Evolutionary conservation across 2,113 vertebrate species (phyloP).

Genomic region (Bothrops jararaca): DNA sequence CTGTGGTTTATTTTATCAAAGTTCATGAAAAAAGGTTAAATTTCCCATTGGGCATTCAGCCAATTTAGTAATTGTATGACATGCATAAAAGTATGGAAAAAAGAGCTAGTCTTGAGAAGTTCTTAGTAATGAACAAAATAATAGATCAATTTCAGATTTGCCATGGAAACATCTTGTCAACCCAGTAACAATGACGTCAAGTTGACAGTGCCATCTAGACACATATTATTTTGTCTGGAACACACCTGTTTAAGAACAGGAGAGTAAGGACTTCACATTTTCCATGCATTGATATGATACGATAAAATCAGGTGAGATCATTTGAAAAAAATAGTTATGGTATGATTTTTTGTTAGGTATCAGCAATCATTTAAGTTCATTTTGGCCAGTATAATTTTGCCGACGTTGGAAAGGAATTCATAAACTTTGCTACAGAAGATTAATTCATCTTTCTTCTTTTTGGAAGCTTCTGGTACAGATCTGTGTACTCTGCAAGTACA

Average conservation of each 20-base stretch:
- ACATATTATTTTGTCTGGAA: constrained; percentile 32
- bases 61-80: constrained; percentile 53
- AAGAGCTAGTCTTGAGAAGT: constrained; percentile 49
- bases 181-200: constrained; percentile 66
- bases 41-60: constrained; percentile 5
- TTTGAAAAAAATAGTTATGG: constrained; percentile 6
- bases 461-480: not conserved
- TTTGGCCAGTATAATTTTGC: not conserved
- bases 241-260: constrained; percentile 63
- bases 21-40: constrained; percentile 31
- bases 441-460: constrained; percentile 3
- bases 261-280: constrained; percentile 51
- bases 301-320: not conserved
- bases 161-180: constrained; percentile 68
- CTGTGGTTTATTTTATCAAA: constrained; percentile 33
- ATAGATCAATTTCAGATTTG: constrained; percentile 64
- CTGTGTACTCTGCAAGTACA: not conserved
- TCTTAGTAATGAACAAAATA: constrained; percentile 50
- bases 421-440: not conserved
- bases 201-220: constrained; percentile 33
- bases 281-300: constrained; percentile 25
- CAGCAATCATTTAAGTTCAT: not conserved
- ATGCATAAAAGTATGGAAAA: constrained; percentile 35
- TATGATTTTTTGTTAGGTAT: not conserved
- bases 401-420: not conserved